Conservation (phyloP, 2,888 invertebrate genomes). For the Nasonovia ribisnigri region DNA sequence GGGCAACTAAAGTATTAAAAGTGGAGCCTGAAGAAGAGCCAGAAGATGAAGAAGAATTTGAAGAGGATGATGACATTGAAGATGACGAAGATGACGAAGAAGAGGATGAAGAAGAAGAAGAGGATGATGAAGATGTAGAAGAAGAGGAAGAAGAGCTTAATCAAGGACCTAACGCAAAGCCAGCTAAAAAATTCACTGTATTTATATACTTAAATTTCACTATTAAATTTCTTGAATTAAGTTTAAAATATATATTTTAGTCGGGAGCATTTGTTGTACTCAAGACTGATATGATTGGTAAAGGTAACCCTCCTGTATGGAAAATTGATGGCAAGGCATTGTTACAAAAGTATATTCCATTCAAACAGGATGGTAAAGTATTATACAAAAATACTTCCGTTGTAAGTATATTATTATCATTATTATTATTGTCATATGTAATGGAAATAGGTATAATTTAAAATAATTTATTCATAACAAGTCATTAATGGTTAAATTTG, state of each 20-base stretch:
- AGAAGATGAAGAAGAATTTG: constrained; percentile 65
- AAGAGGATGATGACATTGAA: constrained; percentile 63
- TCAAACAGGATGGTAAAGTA: constrained; percentile 74
- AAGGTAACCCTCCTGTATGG: constrained; percentile 78
- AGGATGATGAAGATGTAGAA: constrained; percentile 66
- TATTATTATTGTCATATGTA: constrained; percentile 11
- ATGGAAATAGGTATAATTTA: background rate
- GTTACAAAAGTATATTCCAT: constrained; percentile 78
- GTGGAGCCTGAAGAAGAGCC: constrained; percentile 66
- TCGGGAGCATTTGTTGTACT: constrained; percentile 78
- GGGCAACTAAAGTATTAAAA: constrained; percentile 56
- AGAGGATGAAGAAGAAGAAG: constrained; percentile 66
- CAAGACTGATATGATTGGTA: constrained; percentile 76
- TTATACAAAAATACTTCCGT: constrained; percentile 77
- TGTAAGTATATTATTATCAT: constrained; percentile 71
- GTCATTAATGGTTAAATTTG: background rate
- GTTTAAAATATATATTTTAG: constrained; percentile 70
- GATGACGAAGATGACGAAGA: constrained; percentile 66
- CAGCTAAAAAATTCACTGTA: constrained; percentile 68
- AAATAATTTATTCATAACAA: background rate
- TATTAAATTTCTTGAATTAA: background rate
- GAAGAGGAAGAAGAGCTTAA: constrained; percentile 66
- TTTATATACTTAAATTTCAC: background rate
- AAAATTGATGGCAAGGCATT: constrained; percentile 79
- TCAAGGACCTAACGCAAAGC: constrained; percentile 65